These are phyloP conservation scores for Phyllostomus hastatus DNA, from an alignment of 2,113 vertebrate genomes.

Conservation along the genomic window DNA sequence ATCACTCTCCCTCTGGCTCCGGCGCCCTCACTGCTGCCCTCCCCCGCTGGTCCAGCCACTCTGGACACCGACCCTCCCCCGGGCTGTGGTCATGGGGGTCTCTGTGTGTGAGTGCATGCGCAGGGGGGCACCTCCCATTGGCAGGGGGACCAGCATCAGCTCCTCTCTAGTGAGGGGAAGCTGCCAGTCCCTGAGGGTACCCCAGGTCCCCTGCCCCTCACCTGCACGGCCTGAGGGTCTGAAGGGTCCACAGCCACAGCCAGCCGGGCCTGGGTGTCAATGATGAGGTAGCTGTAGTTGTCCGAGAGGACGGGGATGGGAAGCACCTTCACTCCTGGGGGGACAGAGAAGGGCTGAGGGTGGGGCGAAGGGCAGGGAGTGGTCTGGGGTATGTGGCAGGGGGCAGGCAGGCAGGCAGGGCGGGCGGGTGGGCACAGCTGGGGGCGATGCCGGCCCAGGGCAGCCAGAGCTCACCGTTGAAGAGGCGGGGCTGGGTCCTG, in stretches of 20 bases:
- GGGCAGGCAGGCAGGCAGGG: background rate
- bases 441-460: background rate
- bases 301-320: conserved; percentile 93
- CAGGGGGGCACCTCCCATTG: background rate
- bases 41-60: rapidly evolving
- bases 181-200: background rate
- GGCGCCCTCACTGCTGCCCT: background rate
- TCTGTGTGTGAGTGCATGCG: too few relatives aligned
- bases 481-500: conserved; percentile 81
- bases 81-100: too few relatives aligned
- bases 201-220: conserved; percentile 64
- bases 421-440: background rate
- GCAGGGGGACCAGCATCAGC: background rate
- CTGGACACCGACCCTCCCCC: background rate
- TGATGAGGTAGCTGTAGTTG: conserved; percentile 98
- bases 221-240: conserved; percentile 93
- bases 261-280: conserved; percentile 87
- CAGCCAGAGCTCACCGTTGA: conserved; percentile 83
- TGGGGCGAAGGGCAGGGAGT: background rate
- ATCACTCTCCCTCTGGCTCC: background rate
- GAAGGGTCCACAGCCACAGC: conserved; percentile 93
- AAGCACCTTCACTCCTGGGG: conserved; percentile 93
- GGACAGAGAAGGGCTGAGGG: background rate
- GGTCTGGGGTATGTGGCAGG: rapidly evolving
- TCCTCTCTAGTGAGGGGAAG: background rate